Base-by-base conservation (phyloP, 2,113 vertebrate species). In the Urocynchramus pylzowi region DNA sequence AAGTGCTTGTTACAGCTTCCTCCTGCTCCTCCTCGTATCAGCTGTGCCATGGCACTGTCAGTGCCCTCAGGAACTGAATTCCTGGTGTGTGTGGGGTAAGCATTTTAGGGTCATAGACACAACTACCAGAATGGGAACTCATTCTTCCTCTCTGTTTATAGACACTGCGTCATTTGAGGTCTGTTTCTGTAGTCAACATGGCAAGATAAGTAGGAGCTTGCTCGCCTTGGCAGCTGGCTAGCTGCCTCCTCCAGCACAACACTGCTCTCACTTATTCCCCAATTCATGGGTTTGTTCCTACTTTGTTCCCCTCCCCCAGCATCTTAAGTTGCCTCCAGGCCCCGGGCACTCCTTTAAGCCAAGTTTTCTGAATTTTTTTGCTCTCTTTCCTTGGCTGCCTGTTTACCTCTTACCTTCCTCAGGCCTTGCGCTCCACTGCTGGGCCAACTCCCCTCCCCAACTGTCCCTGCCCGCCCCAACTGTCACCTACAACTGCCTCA, bases 141-240 rank as follows among this genome's bases (percentile, higher is more conserved):
- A 90, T 68, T 67, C 89, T 76, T 68, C 73, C 77, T 77, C 61
- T 96, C 79, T 81, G 84, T 85, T 88, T 91, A 89, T 60, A 84
- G 82, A 92, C 77, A 30, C 89, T 26, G 65, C 4, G 1, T 84
- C 80, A 60, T 67, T 86, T 89, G 80, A 92, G 94, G 88, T 86
- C 82, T 84, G 67, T 90, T 94, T 88, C 76, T 87, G 33, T 61
- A 96, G 84, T 86, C 91, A 93, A 41, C 71, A 26, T 27, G 54
- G 87, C 78, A 90, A 89, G 81, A 84, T 87, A 89, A 87, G 78
- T 44, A 93, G 87, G 87, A 95, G 84, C 87, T 54, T 28, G 53
- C 95, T 97, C 1, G 7, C 53, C 84, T 84, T 10, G 37, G 80
- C 91, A 94, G 86, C 75, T 83, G 88, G 75, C 74, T 83, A 53